These are phyloP conservation scores for Neodon shergylaensis DNA, from an alignment of 2,113 vertebrate genomes.

Conservation along the genomic window DNA sequence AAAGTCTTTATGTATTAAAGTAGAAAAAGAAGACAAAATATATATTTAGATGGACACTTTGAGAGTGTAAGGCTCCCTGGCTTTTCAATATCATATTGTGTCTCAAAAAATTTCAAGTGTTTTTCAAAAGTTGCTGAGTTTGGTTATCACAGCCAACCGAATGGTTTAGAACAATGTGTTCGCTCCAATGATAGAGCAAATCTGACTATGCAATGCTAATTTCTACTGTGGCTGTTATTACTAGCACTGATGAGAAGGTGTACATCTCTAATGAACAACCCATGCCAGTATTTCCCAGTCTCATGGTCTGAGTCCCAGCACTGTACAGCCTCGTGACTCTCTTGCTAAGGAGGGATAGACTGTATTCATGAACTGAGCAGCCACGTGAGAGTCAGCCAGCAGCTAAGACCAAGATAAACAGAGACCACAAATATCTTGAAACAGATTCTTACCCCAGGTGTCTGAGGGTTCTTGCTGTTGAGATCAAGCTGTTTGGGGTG, in stretches of 20 bases:
- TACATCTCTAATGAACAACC: not conserved
- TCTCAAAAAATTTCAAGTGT: constrained; percentile 24
- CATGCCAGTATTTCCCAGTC: not conserved
- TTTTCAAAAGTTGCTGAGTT: constrained; percentile 29
- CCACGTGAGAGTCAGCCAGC: not conserved
- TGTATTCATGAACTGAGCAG: not conserved
- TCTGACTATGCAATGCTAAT: not conserved
- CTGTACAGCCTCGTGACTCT: not conserved
- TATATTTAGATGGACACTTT: not conserved
- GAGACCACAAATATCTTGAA: not conserved
- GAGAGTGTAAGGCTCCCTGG: not conserved
- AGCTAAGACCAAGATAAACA: not conserved
- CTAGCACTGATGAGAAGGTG: not conserved
- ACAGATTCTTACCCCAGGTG: not conserved
- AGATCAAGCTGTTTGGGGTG: not conserved
- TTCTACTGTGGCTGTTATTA: not conserved
- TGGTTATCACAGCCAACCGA: constrained; percentile 13
- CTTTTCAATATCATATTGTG: not conserved
- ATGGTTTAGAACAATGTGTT: constrained; percentile 17
- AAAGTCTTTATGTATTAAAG: not conserved
- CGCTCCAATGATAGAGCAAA: not conserved
- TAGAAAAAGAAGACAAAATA: not conserved
- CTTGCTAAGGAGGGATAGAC: not conserved
- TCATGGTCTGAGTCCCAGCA: not conserved
- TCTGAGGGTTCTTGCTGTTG: not conserved